Percentiles rank a stretch among this genome's conserved stretches.
Conservation (phyloP, 2,888 invertebrate species). For the Linnaemya vulpina region DNA sequence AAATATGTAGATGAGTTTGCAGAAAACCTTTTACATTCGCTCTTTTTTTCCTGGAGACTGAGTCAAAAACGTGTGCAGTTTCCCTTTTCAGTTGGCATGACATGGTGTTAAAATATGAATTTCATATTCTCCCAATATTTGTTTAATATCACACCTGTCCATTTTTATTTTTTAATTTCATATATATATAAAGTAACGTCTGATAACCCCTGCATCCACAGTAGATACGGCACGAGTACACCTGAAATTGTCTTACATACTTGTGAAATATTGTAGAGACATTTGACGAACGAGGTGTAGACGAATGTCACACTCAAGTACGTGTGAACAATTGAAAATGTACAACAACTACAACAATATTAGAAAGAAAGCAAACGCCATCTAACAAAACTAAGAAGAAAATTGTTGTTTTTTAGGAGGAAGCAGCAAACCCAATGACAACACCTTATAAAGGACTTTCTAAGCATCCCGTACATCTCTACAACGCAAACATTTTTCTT, state of each 20-base stretch:
- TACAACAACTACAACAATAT: constrained; percentile 7
- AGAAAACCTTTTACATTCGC: neutral
- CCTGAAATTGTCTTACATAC: neutral
- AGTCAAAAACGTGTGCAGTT: neutral
- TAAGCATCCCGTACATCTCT: constrained; percentile 17
- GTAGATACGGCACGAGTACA: too few relatives aligned
- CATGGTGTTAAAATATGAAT: neutral
- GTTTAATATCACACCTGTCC: neutral
- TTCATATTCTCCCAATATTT: neutral
- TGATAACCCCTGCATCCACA: neutral
- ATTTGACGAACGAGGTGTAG: constrained; percentile 47
- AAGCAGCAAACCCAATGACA: constrained; percentile 30
- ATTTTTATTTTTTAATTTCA: neutral
- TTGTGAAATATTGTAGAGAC: constrained; percentile 37
- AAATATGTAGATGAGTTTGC: neutral
- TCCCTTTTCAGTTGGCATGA: neutral
- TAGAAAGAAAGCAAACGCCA: neutral
- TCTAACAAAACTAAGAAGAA: constrained; percentile 14
- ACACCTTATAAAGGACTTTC: constrained; percentile 28
- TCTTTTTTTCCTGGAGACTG: neutral
- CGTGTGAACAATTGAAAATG: constrained; percentile 51
- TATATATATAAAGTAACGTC: neutral
- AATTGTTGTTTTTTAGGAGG: constrained; percentile 12
- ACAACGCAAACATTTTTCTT: constrained; percentile 20
- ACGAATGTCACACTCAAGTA: constrained; percentile 46